Evolutionary conservation across 2,888 invertebrate species (phyloP), one percentile per base, ranked within the genome.

Genomic region (Campoletis raptor): DNA sequence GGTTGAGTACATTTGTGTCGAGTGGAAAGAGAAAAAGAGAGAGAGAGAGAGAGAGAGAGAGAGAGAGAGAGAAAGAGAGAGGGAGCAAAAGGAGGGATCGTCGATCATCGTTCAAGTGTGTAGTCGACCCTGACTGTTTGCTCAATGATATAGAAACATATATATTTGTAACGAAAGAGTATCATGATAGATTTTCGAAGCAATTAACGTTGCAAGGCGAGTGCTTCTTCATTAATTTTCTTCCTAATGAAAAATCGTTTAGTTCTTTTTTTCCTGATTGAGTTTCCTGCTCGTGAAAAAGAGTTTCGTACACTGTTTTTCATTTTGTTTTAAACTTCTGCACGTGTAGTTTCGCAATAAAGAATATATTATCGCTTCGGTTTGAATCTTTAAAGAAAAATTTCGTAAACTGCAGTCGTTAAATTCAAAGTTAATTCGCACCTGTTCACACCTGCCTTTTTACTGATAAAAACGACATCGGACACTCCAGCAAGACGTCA

Each of bases 1-100:
- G 83, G 72, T 86, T 83, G 80, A 81, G 80, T 70, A 72, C 81
- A 40, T 78, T 76, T 70, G 78, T 54, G n/a, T 37, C 30, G 30
- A 37, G 54, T 69, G 40, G 64, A 24, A 36, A 12, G 52, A n/a
- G 57, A 12, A 40, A 57, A 21, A 57, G 57, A n/a, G 52, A 40
- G n/a, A 57, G 12, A 30, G 24, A 48, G 30, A 70, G 48, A 48
- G 21, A 70, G 70, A 57, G 64, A 81, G 76, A 77, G 36, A 66
- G 36, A 67, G 40, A 52, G 61, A 76, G 42, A 42, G 42, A 42
- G 54, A 24, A 10, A 52, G 72, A n/a, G 61, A 8, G 72, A 52
- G 48, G 52, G 72, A 52, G 66, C 52, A n/a, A 52, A n/a, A 81
- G 76, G 67, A 24, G 52, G 37, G 69, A 30, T 61, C 48, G 54